Evolutionary conservation across 2,113 vertebrate species (phyloP).

Genomic region (Amia ocellicauda): DNA sequence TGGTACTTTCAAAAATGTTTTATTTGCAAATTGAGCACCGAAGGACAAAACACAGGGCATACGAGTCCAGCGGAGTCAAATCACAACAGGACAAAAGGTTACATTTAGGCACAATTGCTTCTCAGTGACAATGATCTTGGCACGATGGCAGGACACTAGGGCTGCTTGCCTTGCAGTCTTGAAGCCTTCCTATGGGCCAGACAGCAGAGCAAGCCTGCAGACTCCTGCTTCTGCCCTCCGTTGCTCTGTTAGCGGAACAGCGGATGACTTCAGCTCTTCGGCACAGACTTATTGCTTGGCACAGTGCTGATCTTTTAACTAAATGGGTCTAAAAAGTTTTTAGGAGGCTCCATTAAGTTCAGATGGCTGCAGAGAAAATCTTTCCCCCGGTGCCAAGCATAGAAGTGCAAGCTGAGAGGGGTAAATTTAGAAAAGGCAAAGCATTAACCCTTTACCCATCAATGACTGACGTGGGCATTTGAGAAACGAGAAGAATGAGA

Average conservation of each 20-base stretch:
- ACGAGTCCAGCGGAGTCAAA: no score
- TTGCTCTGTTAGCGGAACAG: no score
- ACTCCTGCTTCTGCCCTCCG: no score
- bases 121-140: conserved; percentile 1
- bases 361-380: background rate
- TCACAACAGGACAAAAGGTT: no score
- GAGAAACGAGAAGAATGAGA: background rate
- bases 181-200: background rate
- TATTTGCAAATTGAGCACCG: no score
- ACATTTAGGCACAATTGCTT: background rate
- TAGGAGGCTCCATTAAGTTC: conserved; percentile 14
- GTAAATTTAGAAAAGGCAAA: background rate
- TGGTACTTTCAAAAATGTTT: no score
- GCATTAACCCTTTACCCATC: background rate
- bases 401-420: background rate
- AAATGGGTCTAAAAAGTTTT: background rate
- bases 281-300: background rate
- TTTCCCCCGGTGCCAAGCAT: background rate
- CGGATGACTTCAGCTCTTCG: background rate
- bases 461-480: background rate
- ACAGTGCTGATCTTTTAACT: background rate
- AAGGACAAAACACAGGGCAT: no score
- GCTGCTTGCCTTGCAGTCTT: background rate
- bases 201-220: no score
- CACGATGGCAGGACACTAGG: background rate